A percentile compares a stretch with the other conserved stretches of the same genome.
These are phyloP conservation scores for Pelodiscus sinensis DNA, from an alignment of 2,113 vertebrate genomes.

Conservation along the genomic window DNA sequence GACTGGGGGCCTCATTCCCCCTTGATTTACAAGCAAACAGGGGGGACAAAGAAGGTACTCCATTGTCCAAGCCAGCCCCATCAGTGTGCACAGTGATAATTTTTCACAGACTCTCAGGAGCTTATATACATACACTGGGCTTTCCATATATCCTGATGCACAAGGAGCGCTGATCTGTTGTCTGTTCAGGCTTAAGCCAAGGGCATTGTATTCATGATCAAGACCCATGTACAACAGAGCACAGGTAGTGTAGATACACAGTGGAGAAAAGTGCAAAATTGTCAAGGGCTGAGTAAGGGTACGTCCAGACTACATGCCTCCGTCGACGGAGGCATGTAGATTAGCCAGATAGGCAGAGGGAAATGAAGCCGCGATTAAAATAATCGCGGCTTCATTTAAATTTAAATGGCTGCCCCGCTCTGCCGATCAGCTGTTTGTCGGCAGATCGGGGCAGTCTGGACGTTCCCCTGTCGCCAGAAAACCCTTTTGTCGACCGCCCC, in stretches of 20 bases:
- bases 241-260: not conserved
- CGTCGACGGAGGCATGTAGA: too few species aligned
- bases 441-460: too few species aligned
- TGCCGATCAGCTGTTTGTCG: too few species aligned
- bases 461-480: too few species aligned
- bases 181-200: not conserved
- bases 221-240: not conserved
- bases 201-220: rapidly evolving
- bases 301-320: too few species aligned
- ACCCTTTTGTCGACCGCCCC: too few species aligned
- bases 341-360: too few species aligned
- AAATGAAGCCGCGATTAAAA: too few species aligned
- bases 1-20: too few species aligned
- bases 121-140: rapidly evolving
- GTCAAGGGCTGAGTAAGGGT: not conserved
- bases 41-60: not conserved
- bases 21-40: not conserved
- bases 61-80: not conserved
- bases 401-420: too few species aligned
- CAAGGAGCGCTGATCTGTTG: not conserved
- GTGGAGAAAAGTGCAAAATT: not conserved
- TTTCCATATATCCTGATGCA: not conserved
- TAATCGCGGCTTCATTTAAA: too few species aligned
- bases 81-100: rapidly evolving
- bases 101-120: not conserved